Evolutionary conservation across 1,140 invertebrate species (phyloP), one percentile per base, ranked within the genome.

Genomic region (Drosophila funebris): DNA sequence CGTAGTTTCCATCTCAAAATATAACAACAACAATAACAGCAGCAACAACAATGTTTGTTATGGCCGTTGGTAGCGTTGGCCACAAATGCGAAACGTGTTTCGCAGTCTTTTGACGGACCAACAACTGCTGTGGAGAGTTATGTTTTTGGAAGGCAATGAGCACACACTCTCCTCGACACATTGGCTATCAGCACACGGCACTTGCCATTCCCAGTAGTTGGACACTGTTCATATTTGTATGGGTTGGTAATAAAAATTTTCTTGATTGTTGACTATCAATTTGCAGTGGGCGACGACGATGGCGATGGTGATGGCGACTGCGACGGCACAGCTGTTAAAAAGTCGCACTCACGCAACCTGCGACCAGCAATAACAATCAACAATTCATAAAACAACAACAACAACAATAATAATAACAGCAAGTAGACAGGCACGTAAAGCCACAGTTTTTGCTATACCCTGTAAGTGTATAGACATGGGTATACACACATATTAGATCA

Each of bases 21-120:
- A n/a, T n/a, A 43, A 60, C 31, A 44, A 31, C 13, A 41, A 41
- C 37, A 7, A 36, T 13, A 11, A 36, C n/a, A 36, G 11, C 0
- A 36, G 4, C 33, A 36, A 36, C 5, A 9, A 9, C n/a, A n/a
- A n/a, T n/a, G 11, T 36, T 60, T 29, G 20, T 16, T 41, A 20
- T 44, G 39, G 11, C 36, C 37, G 22, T 39, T 56, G 33, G 31
- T 18, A 37, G 36, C 22, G 9, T 46, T 24, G 44, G 22, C 48
- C 48, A 52, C 41, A 44, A 61, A 61, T 33, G 22, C 46, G 54
- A 73, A 73, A 73, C 71, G 71, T 73, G 71, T 73, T 73, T 73
- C 31, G 71, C 71, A 73, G 50, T 62, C 48, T 39, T 71, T 46
- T 24, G 5, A 48, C 24, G 4, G 36, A 11, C 39, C 44, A 58